Base-by-base conservation (phyloP, 2,888 invertebrate genomes). In the Campopleginae sp. region DNA sequence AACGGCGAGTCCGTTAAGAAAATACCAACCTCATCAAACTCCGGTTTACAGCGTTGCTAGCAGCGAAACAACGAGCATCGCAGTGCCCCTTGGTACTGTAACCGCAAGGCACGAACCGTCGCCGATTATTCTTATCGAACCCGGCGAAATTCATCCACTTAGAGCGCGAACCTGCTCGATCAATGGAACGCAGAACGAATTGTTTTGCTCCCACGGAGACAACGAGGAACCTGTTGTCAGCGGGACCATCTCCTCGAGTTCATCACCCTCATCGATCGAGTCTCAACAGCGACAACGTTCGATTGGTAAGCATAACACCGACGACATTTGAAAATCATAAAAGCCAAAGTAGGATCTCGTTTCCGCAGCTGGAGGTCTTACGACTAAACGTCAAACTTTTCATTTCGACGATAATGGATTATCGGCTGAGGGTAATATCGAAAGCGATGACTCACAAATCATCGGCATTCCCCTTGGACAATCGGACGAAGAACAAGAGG, bases 1-100 rank as follows among this genome's bases (percentile, higher is more conserved):
- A 93, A 97, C 97, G 0, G 97, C 97, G 0, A 96, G 97, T 8
- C 96, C 97, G 0, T 94, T 97, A 78, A 94, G 96, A 70, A 96
- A 96, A 0, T 95, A 96, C 5, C 95, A 95, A 19, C 96, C 96
- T 3, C 96, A 96, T 48, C 97, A 97, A 90, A 96, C 96, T 58
- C 97, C 97, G 0, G 95, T 97, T 1, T 97, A 97, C 90, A 92
- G 91, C 48, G 92, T 92, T 17, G 91, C 92, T 31, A 89, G 91
- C 23, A 92, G 91, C 78, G 92, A 92, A 81, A 92, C 92, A 0
- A 92, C 91, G 3, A 92, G 92, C 33, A 92, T 92, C 10, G 92
- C 92, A 6, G 89, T 92, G 58, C 92, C 92, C 0, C 89, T 92
- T 23, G 92, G 92, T 12, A 92, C 92, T 2, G 92, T 92, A 0